These are phyloP conservation scores for Ptychodera flava DNA, from an alignment of 35 echinoderm and acorn worm genomes.

Conservation along the genomic window DNA sequence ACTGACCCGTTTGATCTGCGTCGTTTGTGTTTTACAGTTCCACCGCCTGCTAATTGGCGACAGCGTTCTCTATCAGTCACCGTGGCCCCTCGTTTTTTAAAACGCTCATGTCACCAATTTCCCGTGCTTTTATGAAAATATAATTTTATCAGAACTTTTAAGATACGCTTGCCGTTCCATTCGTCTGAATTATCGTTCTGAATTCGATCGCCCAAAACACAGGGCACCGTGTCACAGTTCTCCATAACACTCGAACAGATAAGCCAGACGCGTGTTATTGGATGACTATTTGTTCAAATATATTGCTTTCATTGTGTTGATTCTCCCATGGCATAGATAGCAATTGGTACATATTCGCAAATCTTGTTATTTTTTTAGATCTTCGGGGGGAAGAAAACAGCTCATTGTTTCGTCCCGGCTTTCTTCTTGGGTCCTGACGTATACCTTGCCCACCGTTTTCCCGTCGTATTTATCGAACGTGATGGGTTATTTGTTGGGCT, in stretches of 20 bases:
- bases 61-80: no score
- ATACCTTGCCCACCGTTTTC: no score
- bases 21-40: no score
- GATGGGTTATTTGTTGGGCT: no score
- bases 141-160: no score
- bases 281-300: slow-evolving; percentile 2
- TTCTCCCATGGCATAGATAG: not conserved
- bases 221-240: not conserved
- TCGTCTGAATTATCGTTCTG: not conserved
- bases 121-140: no score
- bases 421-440: no score
- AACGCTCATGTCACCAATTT: no score
- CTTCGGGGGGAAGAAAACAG: not conserved
- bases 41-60: no score
- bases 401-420: no score
- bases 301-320: not conserved
- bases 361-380: not conserved
- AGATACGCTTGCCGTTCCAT: not conserved
- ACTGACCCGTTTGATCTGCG: no score
- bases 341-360: not conserved
- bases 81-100: no score
- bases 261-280: not conserved
- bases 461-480: not conserved
- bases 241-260: not conserved
- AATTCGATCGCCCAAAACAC: not conserved